Evolutionary conservation across 1,140 invertebrate genomes (phyloP), one percentile per base, ranked within the genome.

Genomic region (Lethrus apterus): DNA sequence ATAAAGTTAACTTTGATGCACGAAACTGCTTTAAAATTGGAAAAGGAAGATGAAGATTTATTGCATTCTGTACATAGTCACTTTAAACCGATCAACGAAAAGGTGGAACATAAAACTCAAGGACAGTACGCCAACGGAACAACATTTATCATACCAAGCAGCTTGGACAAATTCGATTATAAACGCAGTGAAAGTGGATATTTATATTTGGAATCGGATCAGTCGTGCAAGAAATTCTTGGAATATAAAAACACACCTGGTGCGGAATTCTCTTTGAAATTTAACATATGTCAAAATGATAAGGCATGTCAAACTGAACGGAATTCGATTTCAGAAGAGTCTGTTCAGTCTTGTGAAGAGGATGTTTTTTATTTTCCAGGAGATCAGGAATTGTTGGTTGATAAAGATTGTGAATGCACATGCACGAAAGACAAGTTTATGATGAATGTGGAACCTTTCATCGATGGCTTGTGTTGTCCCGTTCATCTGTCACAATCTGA

Each of bases 51-150:
- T 26, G 72, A 82, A 17, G 83, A 86, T 62, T 64, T 86, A 38
- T 66, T 86, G 17, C 83, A 78, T 9, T 84, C 83, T 1, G 69
- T 76, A 42, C 74, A 77, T 34, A 85, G 83, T 35, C 84, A 86
- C 65, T 89, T 89, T 69, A 75, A 76, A 45, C 84, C 84, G 2
- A 87, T 87, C 50, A 76, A 76, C 48, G 75, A 76, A 15, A 64
- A 52, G 45, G 62, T 66, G 3, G 74, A 77, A 42, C 68, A 60
- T 58, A 35, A 44, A 23, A 56, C 60, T 20, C 50, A 55, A 19
- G 44, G 64, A 5, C 57, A 65, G 34, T 77, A 76, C 63, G 75
- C 74, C 26, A 80, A 84, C 62, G 81, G 81, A 24, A 78, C 79
- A 19, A 79, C 79, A 0, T 84, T 84, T 65, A 70, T 75, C 26